A percentile compares a stretch with the other conserved stretches of the same genome.
These are phyloP conservation scores for Lepeophtheirus nordmannii DNA, from an alignment of 2,888 invertebrate species.

Conservation along the genomic window DNA sequence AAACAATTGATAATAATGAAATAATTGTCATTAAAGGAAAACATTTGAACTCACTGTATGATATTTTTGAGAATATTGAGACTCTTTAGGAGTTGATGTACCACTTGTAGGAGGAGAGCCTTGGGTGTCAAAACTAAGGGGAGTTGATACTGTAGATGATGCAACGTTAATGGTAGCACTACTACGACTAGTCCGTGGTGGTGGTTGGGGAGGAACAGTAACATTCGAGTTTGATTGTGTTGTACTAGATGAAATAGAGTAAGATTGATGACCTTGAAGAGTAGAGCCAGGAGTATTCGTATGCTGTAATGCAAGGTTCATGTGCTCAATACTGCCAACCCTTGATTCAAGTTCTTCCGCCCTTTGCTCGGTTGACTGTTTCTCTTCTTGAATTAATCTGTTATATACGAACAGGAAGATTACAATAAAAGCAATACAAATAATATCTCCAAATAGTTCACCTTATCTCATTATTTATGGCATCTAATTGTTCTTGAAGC, in stretches of 20 bases:
- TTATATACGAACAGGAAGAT: too few species aligned
- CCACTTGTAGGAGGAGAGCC: conserved; percentile 36
- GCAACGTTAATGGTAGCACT: conserved; percentile 17
- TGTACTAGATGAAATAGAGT: conserved; percentile 43
- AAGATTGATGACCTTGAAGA: conserved; percentile 43
- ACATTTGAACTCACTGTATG: conserved; percentile 60
- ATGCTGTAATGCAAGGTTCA: conserved; percentile 38
- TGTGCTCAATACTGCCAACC: conserved; percentile 86
- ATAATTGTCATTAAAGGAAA: background rate
- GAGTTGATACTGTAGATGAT: conserved; percentile 20
- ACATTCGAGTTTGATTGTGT: background rate
- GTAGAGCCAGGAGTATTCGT: conserved; percentile 54
- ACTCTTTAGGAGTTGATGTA: conserved; percentile 65
- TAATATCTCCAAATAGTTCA: conserved; percentile 27
- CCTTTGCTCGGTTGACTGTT: conserved; percentile 85
- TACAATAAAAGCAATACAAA: background rate
- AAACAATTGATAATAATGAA: background rate
- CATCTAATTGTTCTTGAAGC: conserved; percentile 97
- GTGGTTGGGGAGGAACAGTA: conserved; percentile 23
- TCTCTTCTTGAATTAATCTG: conserved; percentile 69
- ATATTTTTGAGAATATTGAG: conserved; percentile 74
- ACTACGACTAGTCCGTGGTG: conserved; percentile 12
- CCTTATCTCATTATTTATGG: conserved; percentile 96
- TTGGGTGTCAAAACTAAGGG: background rate
- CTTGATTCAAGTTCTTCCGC: conserved; percentile 94